Evolutionary conservation across 2,888 invertebrate genomes (phyloP).

Genomic region (Galerucella nymphaeae): DNA sequence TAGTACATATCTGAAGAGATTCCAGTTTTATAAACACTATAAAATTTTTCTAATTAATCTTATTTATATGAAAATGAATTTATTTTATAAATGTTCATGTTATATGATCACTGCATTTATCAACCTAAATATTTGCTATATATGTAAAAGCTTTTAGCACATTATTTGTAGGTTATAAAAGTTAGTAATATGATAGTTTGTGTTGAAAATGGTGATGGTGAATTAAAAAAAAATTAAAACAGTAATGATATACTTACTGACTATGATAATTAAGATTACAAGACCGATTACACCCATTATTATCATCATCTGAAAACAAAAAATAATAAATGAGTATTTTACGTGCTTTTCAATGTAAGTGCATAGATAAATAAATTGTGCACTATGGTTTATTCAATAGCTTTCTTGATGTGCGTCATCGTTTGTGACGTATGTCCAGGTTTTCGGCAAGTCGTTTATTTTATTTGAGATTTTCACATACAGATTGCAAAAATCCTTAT

Average conservation of each 20-base stretch:
- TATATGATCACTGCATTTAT: neutral
- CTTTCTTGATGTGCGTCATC: too few species aligned
- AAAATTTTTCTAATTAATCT: too few species aligned
- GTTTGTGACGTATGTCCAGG: too few species aligned
- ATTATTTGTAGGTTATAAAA: neutral
- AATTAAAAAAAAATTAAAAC: constrained; percentile 6
- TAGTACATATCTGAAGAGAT: neutral
- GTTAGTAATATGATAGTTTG: neutral
- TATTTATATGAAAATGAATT: too few species aligned
- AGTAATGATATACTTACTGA: constrained; percentile 73
- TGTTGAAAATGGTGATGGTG: constrained; percentile 15
- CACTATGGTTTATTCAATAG: too few species aligned
- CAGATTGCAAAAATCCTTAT: too few species aligned
- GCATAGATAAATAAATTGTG: too few species aligned
- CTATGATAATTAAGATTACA: constrained; percentile 83
- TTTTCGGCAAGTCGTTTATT: too few species aligned
- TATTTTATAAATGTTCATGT: neutral
- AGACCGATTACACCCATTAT: constrained; percentile 88
- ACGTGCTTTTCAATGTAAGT: too few species aligned
- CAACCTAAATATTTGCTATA: neutral
- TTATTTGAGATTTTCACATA: too few species aligned
- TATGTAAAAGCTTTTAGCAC: neutral
- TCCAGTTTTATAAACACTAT: too few species aligned
- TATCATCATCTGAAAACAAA: constrained; percentile 80
- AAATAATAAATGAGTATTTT: constrained; percentile 5